Conservation (phyloP, 2,888 invertebrate species). For the Callosobruchus maculatus region DNA sequence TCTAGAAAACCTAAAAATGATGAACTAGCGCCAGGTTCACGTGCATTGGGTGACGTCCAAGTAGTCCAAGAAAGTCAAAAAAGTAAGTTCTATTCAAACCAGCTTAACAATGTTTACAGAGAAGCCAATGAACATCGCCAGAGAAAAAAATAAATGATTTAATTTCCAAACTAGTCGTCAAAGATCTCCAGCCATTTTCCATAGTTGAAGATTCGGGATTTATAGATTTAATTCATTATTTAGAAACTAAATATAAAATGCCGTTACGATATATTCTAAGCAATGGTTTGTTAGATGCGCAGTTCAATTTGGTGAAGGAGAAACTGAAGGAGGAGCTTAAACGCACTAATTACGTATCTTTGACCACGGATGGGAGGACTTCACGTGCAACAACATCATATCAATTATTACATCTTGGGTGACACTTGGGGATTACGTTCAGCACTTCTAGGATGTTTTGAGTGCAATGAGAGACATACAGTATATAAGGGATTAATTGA, state of each 20-base stretch:
- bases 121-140: conserved; percentile 4
- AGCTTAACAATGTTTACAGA: conserved; percentile 3
- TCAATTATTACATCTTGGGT: conserved; percentile 10
- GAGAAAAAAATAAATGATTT: conserved; percentile 12
- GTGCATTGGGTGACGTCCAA: neutral
- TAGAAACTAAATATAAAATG: conserved; percentile 11
- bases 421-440: conserved; percentile 2
- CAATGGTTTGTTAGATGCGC: conserved; percentile 8
- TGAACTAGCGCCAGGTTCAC: neutral
- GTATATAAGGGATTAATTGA: conserved; percentile 9
- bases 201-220: conserved; percentile 15
- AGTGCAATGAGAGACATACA: conserved; percentile 11
- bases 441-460: conserved; percentile 12
- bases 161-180: conserved; percentile 12
- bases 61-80: neutral
- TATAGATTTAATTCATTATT: conserved; percentile 9
- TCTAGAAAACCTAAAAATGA: conserved; percentile 1
- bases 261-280: conserved; percentile 12
- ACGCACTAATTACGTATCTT: conserved; percentile 13
- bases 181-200: conserved; percentile 17
- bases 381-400: conserved; percentile 8
- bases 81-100: conserved; percentile 1
- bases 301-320: conserved; percentile 6
- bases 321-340: conserved; percentile 11
- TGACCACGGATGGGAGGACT: conserved; percentile 13